A percentile compares a stretch with the other conserved stretches of the same genome.
phyloP scores from a whole-genome alignment of 2,888 invertebrate genomes.

The Caenorhabditis uteleia region DNA sequence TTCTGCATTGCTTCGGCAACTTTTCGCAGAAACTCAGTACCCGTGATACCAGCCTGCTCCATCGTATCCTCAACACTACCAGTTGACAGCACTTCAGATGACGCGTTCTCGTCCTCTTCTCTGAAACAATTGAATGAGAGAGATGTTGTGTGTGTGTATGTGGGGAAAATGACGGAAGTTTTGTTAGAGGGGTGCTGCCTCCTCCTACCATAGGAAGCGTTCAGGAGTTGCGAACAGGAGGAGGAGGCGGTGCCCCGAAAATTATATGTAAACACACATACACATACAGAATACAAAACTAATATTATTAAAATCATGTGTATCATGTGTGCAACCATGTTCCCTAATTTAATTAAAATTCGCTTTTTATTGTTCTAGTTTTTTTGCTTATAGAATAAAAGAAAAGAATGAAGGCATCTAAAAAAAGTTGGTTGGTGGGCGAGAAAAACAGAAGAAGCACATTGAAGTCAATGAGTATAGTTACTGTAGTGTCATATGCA shows the following conservation, averaged over 20 bases:
- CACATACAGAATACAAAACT: conserved; percentile 27
- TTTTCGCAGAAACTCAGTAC: conserved; percentile 26
- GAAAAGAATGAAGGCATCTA: too few species aligned
- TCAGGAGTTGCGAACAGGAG: background rate
- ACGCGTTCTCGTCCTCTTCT: conserved; percentile 35
- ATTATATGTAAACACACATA: too few species aligned
- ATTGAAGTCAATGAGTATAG: too few species aligned
- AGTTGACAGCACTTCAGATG: conserved; percentile 34
- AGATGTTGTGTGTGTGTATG: background rate
- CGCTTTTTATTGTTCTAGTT: conserved; percentile 38
- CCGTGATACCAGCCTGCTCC: conserved; percentile 23
- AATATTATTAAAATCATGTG: conserved; percentile 47
- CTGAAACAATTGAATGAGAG: conserved; percentile 26
- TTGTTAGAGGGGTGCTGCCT: too few species aligned
- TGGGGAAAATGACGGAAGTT: background rate
- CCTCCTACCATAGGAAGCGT: too few species aligned
- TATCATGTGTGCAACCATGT: conserved; percentile 29
- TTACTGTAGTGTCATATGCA: too few species aligned
- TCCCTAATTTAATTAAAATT: conserved; percentile 47
- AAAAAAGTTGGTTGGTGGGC: too few species aligned
- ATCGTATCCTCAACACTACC: conserved; percentile 34
- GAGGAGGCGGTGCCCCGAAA: too few species aligned
- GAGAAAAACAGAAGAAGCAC: too few species aligned
- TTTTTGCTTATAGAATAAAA: background rate
- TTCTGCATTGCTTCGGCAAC: conserved; percentile 23